Conservation (phyloP, 2,888 invertebrate species). For the Drosophila pseudotakahashii region DNA sequence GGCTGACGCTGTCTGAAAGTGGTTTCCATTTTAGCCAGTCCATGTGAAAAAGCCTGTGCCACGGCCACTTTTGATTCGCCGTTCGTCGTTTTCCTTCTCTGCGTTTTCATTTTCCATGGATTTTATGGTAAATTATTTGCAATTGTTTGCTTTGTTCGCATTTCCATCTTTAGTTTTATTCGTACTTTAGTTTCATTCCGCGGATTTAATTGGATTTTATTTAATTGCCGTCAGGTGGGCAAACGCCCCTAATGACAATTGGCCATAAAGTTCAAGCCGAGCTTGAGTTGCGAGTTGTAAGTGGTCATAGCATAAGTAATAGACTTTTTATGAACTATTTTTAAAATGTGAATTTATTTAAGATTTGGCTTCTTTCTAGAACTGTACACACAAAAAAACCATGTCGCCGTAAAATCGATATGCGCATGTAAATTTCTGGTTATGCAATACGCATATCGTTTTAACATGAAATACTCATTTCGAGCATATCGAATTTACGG, state of each 20-base stretch:
- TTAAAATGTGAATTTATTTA: background rate
- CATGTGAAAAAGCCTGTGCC: conserved; percentile 32
- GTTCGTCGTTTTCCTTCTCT: conserved; percentile 28
- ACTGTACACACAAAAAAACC: too few species aligned
- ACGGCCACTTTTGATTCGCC: conserved; percentile 19
- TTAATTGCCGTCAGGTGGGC: conserved; percentile 37
- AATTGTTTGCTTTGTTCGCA: conserved; percentile 48
- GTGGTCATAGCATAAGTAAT: background rate
- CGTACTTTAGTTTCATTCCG: conserved; percentile 38
- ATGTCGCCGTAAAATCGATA: too few species aligned
- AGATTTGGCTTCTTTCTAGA: background rate
- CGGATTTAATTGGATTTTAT: conserved; percentile 58
- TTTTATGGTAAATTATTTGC: conserved; percentile 47
- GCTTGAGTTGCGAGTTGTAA: background rate
- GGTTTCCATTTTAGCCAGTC: conserved; percentile 39
- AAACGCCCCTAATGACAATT: conserved; percentile 41
- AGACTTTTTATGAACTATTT: too few species aligned
- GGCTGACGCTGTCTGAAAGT: conserved; percentile 58
- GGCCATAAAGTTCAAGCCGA: conserved; percentile 5
- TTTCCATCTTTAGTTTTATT: conserved; percentile 30
- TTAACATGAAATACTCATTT: too few species aligned
- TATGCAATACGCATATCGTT: too few species aligned
- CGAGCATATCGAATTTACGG: too few species aligned
- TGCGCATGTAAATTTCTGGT: too few species aligned
- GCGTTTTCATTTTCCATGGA: conserved; percentile 33